These are phyloP conservation scores for Macrostomum lignano DNA, from an alignment of 1,140 invertebrate genomes.

Conservation along the genomic window DNA sequence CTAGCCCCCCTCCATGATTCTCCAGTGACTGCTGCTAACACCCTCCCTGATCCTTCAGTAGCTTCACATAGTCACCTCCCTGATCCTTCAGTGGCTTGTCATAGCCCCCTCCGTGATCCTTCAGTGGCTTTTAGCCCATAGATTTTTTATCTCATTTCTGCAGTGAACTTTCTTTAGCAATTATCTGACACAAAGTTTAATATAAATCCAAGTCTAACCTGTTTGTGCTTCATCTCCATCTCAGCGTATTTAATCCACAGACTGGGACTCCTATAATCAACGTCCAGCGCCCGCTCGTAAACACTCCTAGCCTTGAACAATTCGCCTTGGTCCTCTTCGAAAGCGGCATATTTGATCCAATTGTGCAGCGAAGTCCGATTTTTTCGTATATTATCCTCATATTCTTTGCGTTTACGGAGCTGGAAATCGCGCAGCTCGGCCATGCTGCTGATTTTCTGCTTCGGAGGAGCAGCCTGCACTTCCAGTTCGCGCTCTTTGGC, in stretches of 20 bases:
- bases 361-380: constrained; percentile 69
- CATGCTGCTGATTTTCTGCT: constrained; percentile 95
- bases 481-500: constrained; percentile 95
- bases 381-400: constrained; percentile 90
- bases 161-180: too few species aligned
- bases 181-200: too few species aligned
- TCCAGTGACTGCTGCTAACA: too few species aligned
- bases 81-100: too few species aligned
- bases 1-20: too few species aligned
- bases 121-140: too few species aligned
- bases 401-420: constrained; percentile 61
- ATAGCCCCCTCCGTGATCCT: too few species aligned
- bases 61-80: too few species aligned
- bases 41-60: too few species aligned
- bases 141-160: too few species aligned
- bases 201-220: too few species aligned
- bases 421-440: constrained; percentile 88
- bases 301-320: constrained; percentile 61
- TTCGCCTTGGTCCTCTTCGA: constrained; percentile 95
- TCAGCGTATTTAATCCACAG: constrained; percentile 95
- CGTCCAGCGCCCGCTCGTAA: constrained; percentile 79
- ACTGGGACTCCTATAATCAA: constrained; percentile 59
- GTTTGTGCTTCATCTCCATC: constrained; percentile 68
- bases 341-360: constrained; percentile 96
- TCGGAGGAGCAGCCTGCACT: constrained; percentile 42